Conservation (phyloP, 1,140 invertebrate species). For the Cotesia glomerata region DNA sequence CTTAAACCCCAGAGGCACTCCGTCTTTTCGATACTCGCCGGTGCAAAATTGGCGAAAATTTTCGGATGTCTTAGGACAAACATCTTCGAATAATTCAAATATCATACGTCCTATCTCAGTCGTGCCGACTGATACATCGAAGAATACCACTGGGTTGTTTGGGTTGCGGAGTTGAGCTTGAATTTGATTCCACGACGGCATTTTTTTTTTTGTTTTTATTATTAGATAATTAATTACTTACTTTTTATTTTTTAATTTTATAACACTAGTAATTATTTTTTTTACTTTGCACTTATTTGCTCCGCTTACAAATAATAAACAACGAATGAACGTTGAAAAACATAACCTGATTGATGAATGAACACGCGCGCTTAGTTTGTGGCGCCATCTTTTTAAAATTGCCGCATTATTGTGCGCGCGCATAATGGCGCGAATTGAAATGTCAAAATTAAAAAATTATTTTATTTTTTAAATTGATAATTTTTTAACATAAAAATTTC, state of each 20-base stretch:
- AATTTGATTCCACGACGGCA: slow-evolving; percentile 92
- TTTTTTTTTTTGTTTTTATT: slow-evolving; percentile 58
- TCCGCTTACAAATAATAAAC: background rate
- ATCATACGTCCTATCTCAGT: slow-evolving; percentile 87
- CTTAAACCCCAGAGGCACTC: slow-evolving; percentile 69
- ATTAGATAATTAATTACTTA: background rate
- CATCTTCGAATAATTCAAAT: slow-evolving; percentile 92
- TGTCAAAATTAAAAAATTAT: too few relatives aligned
- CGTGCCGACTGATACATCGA: slow-evolving; percentile 92
- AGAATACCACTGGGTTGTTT: slow-evolving; percentile 96
- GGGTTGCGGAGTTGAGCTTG: slow-evolving; percentile 88
- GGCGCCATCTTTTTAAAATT: too few relatives aligned
- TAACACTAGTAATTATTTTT: background rate
- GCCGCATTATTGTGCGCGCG: too few relatives aligned
- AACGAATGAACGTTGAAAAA: background rate
- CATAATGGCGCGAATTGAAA: too few relatives aligned
- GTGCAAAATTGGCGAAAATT: slow-evolving; percentile 93
- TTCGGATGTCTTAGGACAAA: slow-evolving; percentile 91
- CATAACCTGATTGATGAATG: background rate
- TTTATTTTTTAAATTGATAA: too few relatives aligned
- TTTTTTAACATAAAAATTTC: too few relatives aligned
- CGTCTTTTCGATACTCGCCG: slow-evolving; percentile 81
- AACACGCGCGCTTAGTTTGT: too few relatives aligned
- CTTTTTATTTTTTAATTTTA: background rate
- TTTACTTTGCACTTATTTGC: background rate